phyloP scores from a whole-genome alignment of 2,113 vertebrate genomes.

The Hoplias malabaricus region DNA sequence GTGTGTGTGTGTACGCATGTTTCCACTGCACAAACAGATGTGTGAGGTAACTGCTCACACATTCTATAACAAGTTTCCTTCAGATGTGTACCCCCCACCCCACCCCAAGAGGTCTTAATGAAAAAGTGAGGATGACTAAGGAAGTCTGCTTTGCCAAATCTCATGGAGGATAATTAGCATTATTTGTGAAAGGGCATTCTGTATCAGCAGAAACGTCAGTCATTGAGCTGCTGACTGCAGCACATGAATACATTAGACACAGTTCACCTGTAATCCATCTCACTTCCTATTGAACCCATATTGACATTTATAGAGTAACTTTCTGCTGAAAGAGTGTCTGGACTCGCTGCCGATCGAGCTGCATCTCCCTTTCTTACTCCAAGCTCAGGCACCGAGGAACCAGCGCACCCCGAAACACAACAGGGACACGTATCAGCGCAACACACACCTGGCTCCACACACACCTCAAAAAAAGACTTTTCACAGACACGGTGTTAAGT shows the following conservation, averaged over 20 bases:
- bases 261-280: slow-evolving; percentile 49
- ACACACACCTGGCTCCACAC: slow-evolving; percentile 21
- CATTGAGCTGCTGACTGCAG: slow-evolving; percentile 43
- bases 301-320: slow-evolving; percentile 52
- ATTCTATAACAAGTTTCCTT: no score
- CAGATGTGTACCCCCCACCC: no score
- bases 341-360: slow-evolving; percentile 26
- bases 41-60: slow-evolving; percentile 14
- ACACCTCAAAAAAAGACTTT: slow-evolving; percentile 21
- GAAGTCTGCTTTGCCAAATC: slow-evolving; percentile 24
- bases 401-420: neutral
- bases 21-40: neutral
- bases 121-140: slow-evolving; percentile 46
- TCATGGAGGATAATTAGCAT: slow-evolving; percentile 45
- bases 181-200: slow-evolving; percentile 46
- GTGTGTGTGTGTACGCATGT: neutral
- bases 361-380: slow-evolving; percentile 15
- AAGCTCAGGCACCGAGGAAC: slow-evolving; percentile 1
- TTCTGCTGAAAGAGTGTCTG: slow-evolving; percentile 40
- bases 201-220: slow-evolving; percentile 48
- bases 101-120: slow-evolving; percentile 10
- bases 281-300: slow-evolving; percentile 50
- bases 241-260: slow-evolving; percentile 53
- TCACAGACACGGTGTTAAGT: neutral
- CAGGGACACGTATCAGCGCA: slow-evolving; percentile 15